Base-by-base conservation (phyloP, 2,888 invertebrate genomes). In the Thyatira batis region DNA sequence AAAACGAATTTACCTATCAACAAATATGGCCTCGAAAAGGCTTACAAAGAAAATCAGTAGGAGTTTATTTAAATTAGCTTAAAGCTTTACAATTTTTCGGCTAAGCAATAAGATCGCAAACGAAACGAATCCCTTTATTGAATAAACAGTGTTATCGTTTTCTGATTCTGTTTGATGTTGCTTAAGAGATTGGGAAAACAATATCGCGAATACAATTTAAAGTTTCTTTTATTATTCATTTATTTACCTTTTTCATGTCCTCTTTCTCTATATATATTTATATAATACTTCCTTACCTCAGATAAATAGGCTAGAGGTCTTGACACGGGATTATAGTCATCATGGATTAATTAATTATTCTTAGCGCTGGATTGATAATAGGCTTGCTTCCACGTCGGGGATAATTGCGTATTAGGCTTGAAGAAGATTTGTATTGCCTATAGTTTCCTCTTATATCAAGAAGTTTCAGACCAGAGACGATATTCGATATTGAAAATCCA, bases 61-160 rank as follows among this genome's bases (percentile, higher is more conserved):
- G 55, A 61, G 59, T 63, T 71, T 71, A 64, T 70, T 62, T 65
- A 65, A 70, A 65, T 66, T 61, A 69, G 54, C 39, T 67, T 51
- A 30, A 54, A 64, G 55, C 52, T 56, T 54, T 61, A 48, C 13
- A 54, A 53, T 56, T 60, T 58, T 17, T 39, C 39, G 17, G 39
- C 13, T 8, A 17, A 39, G 55, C 49, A 62, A 60, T 58, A 51
- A 54, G 50, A 52, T 58, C 49, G 55, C 39, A 50, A 54, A 55
- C 39, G 53, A 55, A 64, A 64, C 62, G 53, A 20, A 54, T 61
- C 60, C 51, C 60, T 66, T 62, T 59, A 51, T 55, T 48, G 45
- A 45, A 50, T 52, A 53, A 57, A n/a, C 25, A 30, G 17, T 43
- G 43, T 25, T 17, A 48, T 6, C 20, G 13, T 28, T 30, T 17